Base-by-base conservation (phyloP, 1,140 invertebrate genomes). In the Drosophila tsacasi region DNA sequence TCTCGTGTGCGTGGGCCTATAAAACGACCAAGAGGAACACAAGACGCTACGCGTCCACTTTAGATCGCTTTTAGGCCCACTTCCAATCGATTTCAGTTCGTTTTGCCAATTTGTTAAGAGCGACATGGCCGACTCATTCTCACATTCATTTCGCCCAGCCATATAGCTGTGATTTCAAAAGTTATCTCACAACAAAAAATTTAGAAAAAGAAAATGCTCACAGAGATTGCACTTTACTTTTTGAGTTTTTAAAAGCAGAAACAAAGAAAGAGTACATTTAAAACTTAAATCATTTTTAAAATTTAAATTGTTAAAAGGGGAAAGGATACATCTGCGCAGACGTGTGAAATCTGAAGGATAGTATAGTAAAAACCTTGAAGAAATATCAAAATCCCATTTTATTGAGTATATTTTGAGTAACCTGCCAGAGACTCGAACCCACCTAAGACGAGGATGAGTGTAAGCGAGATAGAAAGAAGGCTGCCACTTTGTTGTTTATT, bases 31-130 rank as follows among this genome's bases (percentile, higher is more conserved):
- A 35, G 60, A 68, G 21, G 66, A 47, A 67, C 55, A 46, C 49
- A 54, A 46, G 54, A 57, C 12, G 21, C 54, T 15, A 5, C 32
- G 52, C 58, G 71, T 62, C 59, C 62, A 74, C 65, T 84, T 66
- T 80, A 77, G 84, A 87, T 86, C 84, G 67, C 76, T 52, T 68
- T 35, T 69, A 71, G 83, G 67, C 84, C 80, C 61, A 89, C 83
- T 89, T 86, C 76, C 84, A 89, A 89, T 89, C 87, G 86, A 85
- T 89, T 86, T 86, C 72, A 74, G 73, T 83, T 86, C 63, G 64
- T 73, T 71, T 60, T 83, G 83, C 84, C 84, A 89, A 89, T 80
- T 87, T 76, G 61, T 63, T 68, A 50, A 50, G 61, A 37, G 44
- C 61, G 46, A 64, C 44, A 32, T 61, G 21, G 54, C 35, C n/a